Evolutionary conservation across 2,113 vertebrate species (phyloP).

Genomic region (Ictalurus punctatus): DNA sequence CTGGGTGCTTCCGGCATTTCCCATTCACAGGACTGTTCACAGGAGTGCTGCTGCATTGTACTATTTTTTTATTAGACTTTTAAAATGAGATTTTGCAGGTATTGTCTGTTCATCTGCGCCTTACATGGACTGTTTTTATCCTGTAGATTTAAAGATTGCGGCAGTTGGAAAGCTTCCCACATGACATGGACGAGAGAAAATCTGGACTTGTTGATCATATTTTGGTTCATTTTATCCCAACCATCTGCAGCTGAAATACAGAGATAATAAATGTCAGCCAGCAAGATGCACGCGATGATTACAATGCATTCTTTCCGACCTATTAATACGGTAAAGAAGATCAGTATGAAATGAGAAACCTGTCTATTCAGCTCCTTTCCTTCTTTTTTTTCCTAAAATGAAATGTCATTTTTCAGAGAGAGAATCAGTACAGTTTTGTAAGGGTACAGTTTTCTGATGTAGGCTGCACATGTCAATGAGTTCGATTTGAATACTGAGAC

Average conservation of each 20-base stretch:
- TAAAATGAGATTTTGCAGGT: neutral
- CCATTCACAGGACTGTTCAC: neutral
- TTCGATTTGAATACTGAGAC: neutral
- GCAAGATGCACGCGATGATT: neutral
- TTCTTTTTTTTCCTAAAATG: neutral
- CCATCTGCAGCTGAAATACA: neutral
- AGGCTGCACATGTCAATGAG: neutral
- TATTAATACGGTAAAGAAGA: neutral
- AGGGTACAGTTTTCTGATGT: neutral
- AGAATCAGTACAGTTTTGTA: slow-evolving; percentile 3
- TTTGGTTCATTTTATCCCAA: neutral
- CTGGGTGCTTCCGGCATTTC: slow-evolving; percentile 3
- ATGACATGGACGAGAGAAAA: neutral
- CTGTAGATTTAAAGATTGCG: neutral
- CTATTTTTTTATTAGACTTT: neutral
- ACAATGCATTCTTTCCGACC: neutral
- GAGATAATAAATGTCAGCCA: neutral
- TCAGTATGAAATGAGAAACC: neutral
- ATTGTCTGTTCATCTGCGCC: neutral
- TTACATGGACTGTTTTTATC: neutral
- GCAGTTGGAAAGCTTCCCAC: neutral
- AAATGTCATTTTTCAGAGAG: neutral
- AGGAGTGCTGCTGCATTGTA: neutral
- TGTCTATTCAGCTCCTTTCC: neutral
- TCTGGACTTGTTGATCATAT: neutral